phyloP scores from a whole-genome alignment of 2,113 vertebrate species.

The Diadophis punctatus region DNA sequence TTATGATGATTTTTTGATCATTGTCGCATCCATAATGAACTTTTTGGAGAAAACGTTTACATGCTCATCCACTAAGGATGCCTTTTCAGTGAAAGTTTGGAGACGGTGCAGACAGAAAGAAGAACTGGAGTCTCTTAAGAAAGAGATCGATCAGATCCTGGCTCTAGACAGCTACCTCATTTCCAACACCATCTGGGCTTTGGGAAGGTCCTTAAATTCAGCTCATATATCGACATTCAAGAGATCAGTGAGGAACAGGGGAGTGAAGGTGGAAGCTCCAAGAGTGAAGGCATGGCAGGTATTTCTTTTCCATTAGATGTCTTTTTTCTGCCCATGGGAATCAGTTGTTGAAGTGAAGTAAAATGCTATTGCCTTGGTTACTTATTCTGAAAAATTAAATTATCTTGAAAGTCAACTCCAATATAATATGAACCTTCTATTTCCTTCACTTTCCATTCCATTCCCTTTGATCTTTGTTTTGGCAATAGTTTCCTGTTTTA shows the following conservation, averaged over 20 bases:
- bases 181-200: background rate
- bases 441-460: background rate
- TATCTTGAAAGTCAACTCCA: background rate
- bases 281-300: background rate
- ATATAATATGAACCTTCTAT: background rate
- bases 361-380: too few relatives aligned
- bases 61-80: background rate
- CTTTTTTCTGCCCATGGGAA: background rate
- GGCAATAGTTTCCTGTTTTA: background rate
- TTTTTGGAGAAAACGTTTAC: background rate
- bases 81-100: background rate
- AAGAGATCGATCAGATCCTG: background rate
- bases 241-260: background rate
- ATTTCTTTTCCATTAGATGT: background rate
- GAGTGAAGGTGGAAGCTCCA: background rate
- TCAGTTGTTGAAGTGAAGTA: background rate
- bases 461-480: background rate
- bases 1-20: background rate
- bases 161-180: background rate
- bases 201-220: background rate
- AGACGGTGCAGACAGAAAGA: background rate
- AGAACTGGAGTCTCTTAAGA: background rate
- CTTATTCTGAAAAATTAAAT: background rate
- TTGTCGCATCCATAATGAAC: fast-evolving
- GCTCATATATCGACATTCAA: background rate